Evolutionary conservation across 2,113 vertebrate genomes (phyloP), one percentile per base, ranked within the genome.

Genomic region (Apaloderma vittatum): DNA sequence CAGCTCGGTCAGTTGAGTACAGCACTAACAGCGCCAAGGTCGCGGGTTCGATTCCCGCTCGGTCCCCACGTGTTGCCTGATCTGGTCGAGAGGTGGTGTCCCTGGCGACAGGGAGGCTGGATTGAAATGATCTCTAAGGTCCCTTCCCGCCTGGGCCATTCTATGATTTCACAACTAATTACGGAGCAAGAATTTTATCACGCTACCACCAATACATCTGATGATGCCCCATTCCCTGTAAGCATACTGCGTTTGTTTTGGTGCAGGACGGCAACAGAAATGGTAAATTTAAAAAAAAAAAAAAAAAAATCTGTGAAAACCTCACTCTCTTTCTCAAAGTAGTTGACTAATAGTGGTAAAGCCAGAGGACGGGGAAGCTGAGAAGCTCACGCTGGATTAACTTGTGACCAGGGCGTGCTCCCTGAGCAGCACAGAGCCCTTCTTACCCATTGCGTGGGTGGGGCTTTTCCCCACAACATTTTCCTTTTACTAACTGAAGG

Each of bases 111-210:
- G n/a, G n/a, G n/a, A n/a, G n/a, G n/a, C n/a, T n/a, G n/a, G n/a
- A n/a, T n/a, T n/a, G n/a, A n/a, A n/a, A n/a, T n/a, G n/a, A n/a
- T n/a, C n/a, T n/a, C n/a, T n/a, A n/a, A n/a, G n/a, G n/a, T n/a
- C n/a, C n/a, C n/a, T n/a, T n/a, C n/a, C n/a, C n/a, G n/a, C n/a
- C n/a, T n/a, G n/a, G n/a, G n/a, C n/a, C n/a, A n/a, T n/a, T n/a
- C n/a, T n/a, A n/a, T n/a, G n/a, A n/a, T 46, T 90, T 84, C 79
- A 75, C 86, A 89, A 91, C 75, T 72, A 68, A 93, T 77, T 71
- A 70, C 65, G 52, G 79, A 88, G 92, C 37, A 62, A 52, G 55
- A 63, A 63, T 88, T 88, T 79, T 61, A 97, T 74, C 83, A 36
- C 43, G 12, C 75, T 51, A 30, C 51, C 48, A 61, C 49, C 46